Percentiles rank a stretch among this genome's conserved stretches.
Conservation (phyloP, 2,113 vertebrate species). For the Pica pica region DNA sequence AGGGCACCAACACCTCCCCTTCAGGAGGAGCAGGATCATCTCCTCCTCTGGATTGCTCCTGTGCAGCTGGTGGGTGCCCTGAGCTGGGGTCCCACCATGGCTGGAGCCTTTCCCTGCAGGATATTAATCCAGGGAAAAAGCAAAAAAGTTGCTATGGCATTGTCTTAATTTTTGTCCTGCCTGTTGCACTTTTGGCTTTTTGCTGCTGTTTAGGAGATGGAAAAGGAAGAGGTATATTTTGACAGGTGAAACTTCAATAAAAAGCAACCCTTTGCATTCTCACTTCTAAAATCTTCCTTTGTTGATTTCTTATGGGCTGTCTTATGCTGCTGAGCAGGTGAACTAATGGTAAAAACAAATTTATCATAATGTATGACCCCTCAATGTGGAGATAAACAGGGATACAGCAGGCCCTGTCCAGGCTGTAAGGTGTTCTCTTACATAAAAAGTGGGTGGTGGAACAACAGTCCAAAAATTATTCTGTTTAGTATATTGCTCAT, state of each 20-base stretch:
- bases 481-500: neutral
- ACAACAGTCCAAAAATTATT: neutral
- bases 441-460: neutral
- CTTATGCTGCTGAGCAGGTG: neutral
- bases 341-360: neutral
- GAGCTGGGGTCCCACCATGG: neutral
- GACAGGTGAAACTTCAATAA: neutral
- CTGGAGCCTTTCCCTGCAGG: neutral
- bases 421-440: neutral
- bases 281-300: neutral
- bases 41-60: neutral
- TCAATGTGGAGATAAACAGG: neutral
- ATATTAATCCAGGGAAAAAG: neutral
- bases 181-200: neutral
- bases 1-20: accelerated
- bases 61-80: neutral
- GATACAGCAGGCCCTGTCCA: neutral
- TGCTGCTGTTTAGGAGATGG: neutral
- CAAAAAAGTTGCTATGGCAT: neutral
- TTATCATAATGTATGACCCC: neutral
- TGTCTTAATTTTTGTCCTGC: neutral
- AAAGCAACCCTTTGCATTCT: neutral
- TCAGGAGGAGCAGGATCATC: neutral
- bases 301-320: neutral
- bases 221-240: neutral